Base-by-base conservation (phyloP, 2,797 vertebrate species). In the Cyclopterus lumpus region DNA sequence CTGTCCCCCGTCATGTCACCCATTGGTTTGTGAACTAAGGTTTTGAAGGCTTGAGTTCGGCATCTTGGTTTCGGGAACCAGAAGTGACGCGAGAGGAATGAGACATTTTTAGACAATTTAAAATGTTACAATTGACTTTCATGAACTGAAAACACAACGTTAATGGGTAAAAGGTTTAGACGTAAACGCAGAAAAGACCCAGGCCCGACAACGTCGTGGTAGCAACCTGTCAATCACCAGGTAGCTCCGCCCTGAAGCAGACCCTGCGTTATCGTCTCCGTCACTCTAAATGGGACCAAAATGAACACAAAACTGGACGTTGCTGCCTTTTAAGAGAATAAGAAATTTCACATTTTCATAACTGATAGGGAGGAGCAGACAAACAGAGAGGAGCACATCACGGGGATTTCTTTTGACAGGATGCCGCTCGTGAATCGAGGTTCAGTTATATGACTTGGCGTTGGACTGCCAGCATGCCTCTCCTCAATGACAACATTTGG, bases 401-500 rank as follows among this genome's bases (percentile, higher is more conserved):
- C 49, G 61, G 48, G 64, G 6, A 22, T 42, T 34, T 61, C 6
- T 4, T 60, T 10, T 55, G 75, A 67, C 71, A 71, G 70, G 62
- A 44, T 69, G 44, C 30, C 67, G 32, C 64, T 44, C 75, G 51
- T 60, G n/a, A 36, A 81, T 60, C 2, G 11, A 68, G 71, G 49
- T 49, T 64, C 6, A 34, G 60, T 53, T 34, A 36, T 51, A 32
- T 62, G 53, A 75, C 53, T 30, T 55, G 71, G 38, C 51, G 44
- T 4, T 55, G 18, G 58, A 20, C 61, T 60, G 57, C 54, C 81
- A 81, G 49, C 65, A 67, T 34, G 46, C 42, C 42, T 85, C 73
- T 79, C 55, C 60, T 64, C 66, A 57, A 26, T 59, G 65, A 85
- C 75, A 85, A 73, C 26, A 60, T 73, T 55, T 73, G 9, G 53